Evolutionary conservation across 53 echinoderm and acorn worm species (phyloP).

Genomic region (Mesocentrotus franciscanus): DNA sequence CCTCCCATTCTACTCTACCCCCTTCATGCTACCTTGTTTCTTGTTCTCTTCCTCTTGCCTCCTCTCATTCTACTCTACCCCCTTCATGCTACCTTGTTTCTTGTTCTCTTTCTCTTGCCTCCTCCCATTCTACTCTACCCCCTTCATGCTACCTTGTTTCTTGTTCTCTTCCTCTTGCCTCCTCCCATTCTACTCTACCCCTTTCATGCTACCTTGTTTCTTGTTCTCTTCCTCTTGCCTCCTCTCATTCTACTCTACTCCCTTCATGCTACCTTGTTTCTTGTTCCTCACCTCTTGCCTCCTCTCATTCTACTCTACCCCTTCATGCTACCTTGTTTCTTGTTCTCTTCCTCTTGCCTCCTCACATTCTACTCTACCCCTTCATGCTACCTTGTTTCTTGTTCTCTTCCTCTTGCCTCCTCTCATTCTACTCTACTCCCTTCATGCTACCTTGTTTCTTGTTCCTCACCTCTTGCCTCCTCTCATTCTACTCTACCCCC

Average conservation of each 20-base stretch:
- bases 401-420: slow-evolving; percentile 3
- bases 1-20: neutral
- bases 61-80: neutral
- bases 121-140: neutral
- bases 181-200: neutral
- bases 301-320: neutral
- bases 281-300: neutral
- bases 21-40: neutral
- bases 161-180: slow-evolving; percentile 3
- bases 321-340: neutral
- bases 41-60: slow-evolving; percentile 3
- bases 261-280: neutral
- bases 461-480: neutral
- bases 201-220: neutral
- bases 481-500: neutral
- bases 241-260: neutral
- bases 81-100: neutral
- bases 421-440: neutral
- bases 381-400: neutral
- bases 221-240: slow-evolving; percentile 3
- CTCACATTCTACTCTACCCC: neutral
- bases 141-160: neutral
- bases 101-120: slow-evolving; percentile 1
- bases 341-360: slow-evolving; percentile 6
- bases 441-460: slow-evolving; percentile 2